phyloP scores from a whole-genome alignment of 30 jellyfish, hydroid and myxozoan genomes.

The Turritopsis rubra region DNA sequence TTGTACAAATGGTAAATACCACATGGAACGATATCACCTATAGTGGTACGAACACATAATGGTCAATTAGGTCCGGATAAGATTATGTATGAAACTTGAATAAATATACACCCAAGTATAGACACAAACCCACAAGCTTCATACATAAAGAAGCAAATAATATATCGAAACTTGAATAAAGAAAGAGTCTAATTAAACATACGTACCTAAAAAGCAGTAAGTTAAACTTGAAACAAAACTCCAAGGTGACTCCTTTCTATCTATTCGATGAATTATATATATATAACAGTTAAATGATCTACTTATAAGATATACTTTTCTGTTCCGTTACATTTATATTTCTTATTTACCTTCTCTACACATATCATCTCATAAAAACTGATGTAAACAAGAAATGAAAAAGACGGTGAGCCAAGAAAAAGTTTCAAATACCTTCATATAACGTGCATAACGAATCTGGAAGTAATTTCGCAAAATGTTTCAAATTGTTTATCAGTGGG shows the following conservation, averaged over 20 bases:
- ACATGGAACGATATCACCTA: slow-evolving; percentile 47
- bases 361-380: too few species aligned
- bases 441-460: slow-evolving; percentile 43
- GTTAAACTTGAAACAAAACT: slow-evolving; percentile 85
- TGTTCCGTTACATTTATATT: too few species aligned
- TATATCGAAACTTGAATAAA: neutral
- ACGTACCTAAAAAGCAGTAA: slow-evolving; percentile 68
- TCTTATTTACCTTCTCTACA: too few species aligned
- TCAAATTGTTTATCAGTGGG: neutral
- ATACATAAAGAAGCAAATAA: neutral
- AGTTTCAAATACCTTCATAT: slow-evolving; percentile 35
- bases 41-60: neutral
- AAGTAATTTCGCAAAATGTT: slow-evolving; percentile 24
- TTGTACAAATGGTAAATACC: slow-evolving; percentile 58
- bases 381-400: too few species aligned
- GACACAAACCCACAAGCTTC: neutral
- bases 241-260: slow-evolving; percentile 78
- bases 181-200: neutral
- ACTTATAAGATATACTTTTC: too few species aligned
- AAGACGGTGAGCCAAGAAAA: too few species aligned
- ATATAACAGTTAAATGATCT: too few species aligned
- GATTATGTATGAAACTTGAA: neutral
- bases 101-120: neutral
- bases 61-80: neutral
- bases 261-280: slow-evolving; percentile 16